phyloP scores from a whole-genome alignment of 2,113 vertebrate species.

The Protomyctophum bolini region DNA sequence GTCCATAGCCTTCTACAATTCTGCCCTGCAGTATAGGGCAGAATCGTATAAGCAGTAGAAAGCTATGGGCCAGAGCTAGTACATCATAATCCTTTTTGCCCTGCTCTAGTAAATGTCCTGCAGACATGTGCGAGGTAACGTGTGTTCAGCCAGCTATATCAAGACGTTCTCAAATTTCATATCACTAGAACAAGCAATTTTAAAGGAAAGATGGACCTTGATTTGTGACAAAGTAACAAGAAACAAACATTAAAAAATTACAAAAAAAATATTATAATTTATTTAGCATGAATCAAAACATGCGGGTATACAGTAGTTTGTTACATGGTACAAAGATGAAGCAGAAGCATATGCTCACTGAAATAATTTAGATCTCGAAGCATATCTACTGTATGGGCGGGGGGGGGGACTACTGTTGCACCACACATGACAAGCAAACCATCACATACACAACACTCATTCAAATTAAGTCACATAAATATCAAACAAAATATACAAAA shows the following conservation, averaged over 20 bases:
- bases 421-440: slow-evolving; percentile 1
- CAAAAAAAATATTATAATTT: slow-evolving; percentile 29
- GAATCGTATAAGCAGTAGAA: no score
- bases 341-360: slow-evolving; percentile 21
- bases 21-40: no score
- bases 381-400: slow-evolving; percentile 5
- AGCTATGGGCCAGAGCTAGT: no score
- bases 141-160: no score
- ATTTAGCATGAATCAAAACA: slow-evolving; percentile 50
- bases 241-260: slow-evolving; percentile 24
- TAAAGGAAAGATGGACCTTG: no score
- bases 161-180: no score
- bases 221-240: no score
- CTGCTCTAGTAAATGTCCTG: no score
- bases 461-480: slow-evolving; percentile 56
- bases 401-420: background rate
- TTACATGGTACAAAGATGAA: slow-evolving; percentile 22
- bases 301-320: slow-evolving; percentile 62
- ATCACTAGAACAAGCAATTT: no score
- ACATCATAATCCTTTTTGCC: no score
- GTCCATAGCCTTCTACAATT: no score
- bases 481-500: background rate
- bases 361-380: slow-evolving; percentile 39
- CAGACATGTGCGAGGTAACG: no score
- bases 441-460: slow-evolving; percentile 20